phyloP scores from a whole-genome alignment of 1,140 invertebrate species.

The Aphelinus certus region DNA sequence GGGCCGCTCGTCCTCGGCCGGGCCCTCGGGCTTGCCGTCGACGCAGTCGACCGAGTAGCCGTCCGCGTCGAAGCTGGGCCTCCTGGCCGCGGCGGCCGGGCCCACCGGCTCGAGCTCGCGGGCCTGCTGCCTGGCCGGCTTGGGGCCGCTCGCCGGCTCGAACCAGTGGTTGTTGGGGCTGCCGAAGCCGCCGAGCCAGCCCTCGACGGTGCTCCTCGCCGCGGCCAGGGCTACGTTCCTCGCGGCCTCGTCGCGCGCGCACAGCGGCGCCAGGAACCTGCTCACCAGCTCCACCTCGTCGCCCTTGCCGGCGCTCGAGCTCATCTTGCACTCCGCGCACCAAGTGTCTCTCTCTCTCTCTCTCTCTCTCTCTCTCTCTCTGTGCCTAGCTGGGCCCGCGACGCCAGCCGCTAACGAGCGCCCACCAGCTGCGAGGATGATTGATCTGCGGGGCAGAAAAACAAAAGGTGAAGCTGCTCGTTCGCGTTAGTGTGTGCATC shows the following conservation, averaged over 20 bases:
- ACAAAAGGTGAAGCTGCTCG: no score
- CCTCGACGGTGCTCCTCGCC: constrained; percentile 68
- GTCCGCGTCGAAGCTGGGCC: constrained; percentile 49
- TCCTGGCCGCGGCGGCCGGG: constrained; percentile 40
- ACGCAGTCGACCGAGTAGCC: constrained; percentile 54
- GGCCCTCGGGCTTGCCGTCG: constrained; percentile 53
- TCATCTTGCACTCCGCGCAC: constrained; percentile 14
- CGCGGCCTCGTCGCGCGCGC: constrained; percentile 65
- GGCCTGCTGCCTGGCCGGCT: constrained; percentile 17
- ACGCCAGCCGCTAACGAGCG: neutral
- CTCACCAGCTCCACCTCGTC: constrained; percentile 67
- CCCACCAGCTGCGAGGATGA: neutral
- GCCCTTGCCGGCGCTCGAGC: constrained; percentile 50
- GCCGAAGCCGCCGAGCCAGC: constrained; percentile 68
- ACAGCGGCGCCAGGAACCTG: constrained; percentile 66
- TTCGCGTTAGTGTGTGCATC: no score
- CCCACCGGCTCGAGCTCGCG: constrained; percentile 35
- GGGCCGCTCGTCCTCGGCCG: constrained; percentile 44
- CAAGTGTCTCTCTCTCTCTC: constrained; percentile 4
- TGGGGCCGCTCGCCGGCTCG: neutral
- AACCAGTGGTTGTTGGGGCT: constrained; percentile 57
- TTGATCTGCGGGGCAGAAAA: no score
- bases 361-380: constrained; percentile 5
- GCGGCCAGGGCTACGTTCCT: constrained; percentile 67
- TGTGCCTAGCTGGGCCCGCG: neutral